A percentile compares a stretch with the other conserved stretches of the same genome.
Conservation (phyloP, 2,797 vertebrate species). For the Chelmon rostratus region DNA sequence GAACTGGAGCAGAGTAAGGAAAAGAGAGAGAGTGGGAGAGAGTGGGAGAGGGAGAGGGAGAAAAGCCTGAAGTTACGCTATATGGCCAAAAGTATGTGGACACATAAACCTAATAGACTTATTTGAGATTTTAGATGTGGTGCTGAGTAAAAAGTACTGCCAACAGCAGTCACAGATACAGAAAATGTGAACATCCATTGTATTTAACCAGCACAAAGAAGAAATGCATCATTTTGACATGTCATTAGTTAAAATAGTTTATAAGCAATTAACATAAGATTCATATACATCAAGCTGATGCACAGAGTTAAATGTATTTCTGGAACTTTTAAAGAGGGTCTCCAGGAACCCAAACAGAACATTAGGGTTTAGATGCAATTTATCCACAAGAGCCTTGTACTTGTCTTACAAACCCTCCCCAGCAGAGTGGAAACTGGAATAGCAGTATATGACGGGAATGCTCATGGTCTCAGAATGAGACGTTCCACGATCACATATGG, state of each 20-base stretch:
- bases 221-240: neutral
- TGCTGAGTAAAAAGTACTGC: neutral
- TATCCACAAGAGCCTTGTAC: neutral
- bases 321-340: neutral
- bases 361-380: no score
- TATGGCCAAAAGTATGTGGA: slow-evolving; percentile 9
- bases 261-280: neutral
- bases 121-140: neutral
- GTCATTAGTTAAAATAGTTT: neutral
- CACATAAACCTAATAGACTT: neutral
- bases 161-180: neutral
- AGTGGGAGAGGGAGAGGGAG: neutral
- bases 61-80: neutral
- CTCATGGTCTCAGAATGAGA: neutral
- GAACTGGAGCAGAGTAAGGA: slow-evolving; percentile 42
- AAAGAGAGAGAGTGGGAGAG: neutral
- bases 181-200: neutral
- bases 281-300: neutral
- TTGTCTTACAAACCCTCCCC: neutral
- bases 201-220: neutral
- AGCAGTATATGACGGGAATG: neutral
- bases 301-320: neutral
- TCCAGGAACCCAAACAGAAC: neutral
- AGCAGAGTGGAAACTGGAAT: neutral
- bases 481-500: neutral